A percentile compares a stretch with the other conserved stretches of the same genome.
Evolutionary conservation across 2,797 vertebrate genomes (phyloP).

Genomic region (Lagocephalus sceleratus): DNA sequence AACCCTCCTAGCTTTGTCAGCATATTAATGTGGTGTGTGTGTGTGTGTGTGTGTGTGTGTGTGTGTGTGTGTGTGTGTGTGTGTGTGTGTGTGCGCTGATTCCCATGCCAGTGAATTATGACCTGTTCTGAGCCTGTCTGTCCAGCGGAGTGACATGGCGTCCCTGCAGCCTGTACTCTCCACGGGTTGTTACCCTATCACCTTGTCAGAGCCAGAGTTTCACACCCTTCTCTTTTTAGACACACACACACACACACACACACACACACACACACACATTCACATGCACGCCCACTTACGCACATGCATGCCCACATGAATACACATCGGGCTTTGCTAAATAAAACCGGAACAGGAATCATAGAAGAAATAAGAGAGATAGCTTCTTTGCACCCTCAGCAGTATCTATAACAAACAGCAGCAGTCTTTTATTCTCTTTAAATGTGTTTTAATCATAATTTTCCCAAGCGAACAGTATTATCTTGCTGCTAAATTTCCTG

Average conservation of each 20-base stretch:
- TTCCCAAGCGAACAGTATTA: conserved; percentile 35
- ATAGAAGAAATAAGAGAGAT: conserved; percentile 32
- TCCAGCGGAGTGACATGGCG: conserved; percentile 58
- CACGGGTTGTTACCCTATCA: conserved; percentile 59
- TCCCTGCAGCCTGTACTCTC: conserved; percentile 54
- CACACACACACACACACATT: conserved; percentile 16
- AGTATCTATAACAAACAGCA: conserved; percentile 10
- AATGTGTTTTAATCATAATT: conserved; percentile 27
- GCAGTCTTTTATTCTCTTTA: conserved; percentile 18
- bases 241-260: conserved; percentile 30
- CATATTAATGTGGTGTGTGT: conserved; percentile 47
- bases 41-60: conserved; percentile 34
- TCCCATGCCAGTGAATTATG: conserved; percentile 65
- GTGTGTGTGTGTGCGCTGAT: conserved; percentile 35
- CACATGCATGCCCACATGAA: too few species aligned
- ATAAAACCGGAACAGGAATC: conserved; percentile 29
- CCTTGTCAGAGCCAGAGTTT: conserved; percentile 50
- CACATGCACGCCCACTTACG: conserved; percentile 3
- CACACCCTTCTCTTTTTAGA: conserved; percentile 53
- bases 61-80: conserved; percentile 31
- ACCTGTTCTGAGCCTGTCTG: conserved; percentile 59
- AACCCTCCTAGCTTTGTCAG: conserved; percentile 40
- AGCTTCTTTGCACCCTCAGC: conserved; percentile 13
- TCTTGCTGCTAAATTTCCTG: conserved; percentile 64
- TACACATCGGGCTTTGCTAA: conserved; percentile 10